Evolutionary conservation across 1,140 invertebrate species (phyloP), one percentile per base, ranked within the genome.

Genomic region (Octopus bimaculoides): DNA sequence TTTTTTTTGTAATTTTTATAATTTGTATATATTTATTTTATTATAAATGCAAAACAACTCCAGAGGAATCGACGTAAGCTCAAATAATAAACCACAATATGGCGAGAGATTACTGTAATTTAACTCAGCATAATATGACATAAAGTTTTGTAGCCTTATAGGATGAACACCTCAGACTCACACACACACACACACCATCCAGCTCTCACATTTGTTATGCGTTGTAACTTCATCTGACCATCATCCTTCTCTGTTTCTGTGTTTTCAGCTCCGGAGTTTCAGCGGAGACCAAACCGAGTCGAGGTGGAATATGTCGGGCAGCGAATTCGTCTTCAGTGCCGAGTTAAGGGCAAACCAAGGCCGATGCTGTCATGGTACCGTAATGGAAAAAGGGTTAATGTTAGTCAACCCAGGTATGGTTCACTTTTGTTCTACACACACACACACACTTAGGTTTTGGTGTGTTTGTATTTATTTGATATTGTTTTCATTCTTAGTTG

Each of bases 341-440:
- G 81, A 74, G 84, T 82, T 0, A 75, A 79, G 56, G 86, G 87
- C 10, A 74, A 79, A 14, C 86, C 86, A 10, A 73, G 76, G 69
- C 86, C 86, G 5, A 83, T 77, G 53, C 55, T 87, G 4, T 69
- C 79, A 0, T 88, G 86, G 86, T 87, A 85, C 69, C 66, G 80
- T 20, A 80, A 85, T 56, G 76, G 82, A 20, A 75, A 82, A 26
- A 55, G 78, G 8, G 75, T 84, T 74, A 54, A 41, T 79, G 26
- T 52, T 71, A 20, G 78, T 17, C 20, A 77, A 8, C 20, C 54
- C 53, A 80, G 79, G 79, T 80, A 77, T 6, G 77, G 56, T 10
- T 61, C 55, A 41, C 1, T 61, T 17, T 61, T 61, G 56, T 17
- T 12, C 9, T 61, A 17, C 56, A 12, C 17, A 12, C 56, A 61